These are phyloP conservation scores for Chironomus riparius DNA, from an alignment of 2,888 invertebrate genomes.

Conservation along the genomic window DNA sequence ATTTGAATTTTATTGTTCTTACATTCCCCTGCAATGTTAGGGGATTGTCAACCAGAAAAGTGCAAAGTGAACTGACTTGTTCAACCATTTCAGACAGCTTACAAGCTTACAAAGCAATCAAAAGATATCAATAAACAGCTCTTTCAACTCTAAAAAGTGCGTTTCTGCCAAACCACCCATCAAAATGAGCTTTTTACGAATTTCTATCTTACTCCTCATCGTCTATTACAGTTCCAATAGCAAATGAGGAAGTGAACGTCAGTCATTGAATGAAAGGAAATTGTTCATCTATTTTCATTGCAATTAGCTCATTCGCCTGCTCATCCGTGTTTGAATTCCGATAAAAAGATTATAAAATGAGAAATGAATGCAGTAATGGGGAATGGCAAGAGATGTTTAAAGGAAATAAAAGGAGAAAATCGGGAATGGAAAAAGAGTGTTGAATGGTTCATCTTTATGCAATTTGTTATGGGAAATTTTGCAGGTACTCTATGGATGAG, in stretches of 20 bases:
- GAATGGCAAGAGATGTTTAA: not conserved
- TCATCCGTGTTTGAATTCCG: slow-evolving; percentile 27
- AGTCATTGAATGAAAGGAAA: not conserved
- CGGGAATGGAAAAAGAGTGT: not conserved
- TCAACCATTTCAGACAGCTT: too few relatives aligned
- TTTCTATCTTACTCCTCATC: not conserved
- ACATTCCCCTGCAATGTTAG: too few relatives aligned
- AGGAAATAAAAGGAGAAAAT: not conserved
- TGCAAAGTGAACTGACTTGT: too few relatives aligned
- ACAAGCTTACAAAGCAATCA: too few relatives aligned
- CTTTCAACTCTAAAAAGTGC: too few relatives aligned
- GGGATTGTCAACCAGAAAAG: too few relatives aligned
- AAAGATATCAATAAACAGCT: too few relatives aligned
- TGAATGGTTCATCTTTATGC: not conserved
- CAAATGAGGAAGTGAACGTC: slow-evolving; percentile 2
- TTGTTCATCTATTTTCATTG: slow-evolving; percentile 16
- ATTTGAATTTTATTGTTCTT: too few relatives aligned
- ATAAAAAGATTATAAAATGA: slow-evolving; percentile 22
- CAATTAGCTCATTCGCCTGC: slow-evolving; percentile 13
- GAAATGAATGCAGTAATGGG: not conserved
- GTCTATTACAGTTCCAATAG: not conserved
- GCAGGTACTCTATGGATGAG: not conserved
- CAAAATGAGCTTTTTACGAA: too few relatives aligned
- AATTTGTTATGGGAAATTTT: not conserved
- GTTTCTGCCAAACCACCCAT: too few relatives aligned